These are phyloP conservation scores for Pelodytes ibericus DNA, from an alignment of 2,797 vertebrate species.

Conservation along the genomic window DNA sequence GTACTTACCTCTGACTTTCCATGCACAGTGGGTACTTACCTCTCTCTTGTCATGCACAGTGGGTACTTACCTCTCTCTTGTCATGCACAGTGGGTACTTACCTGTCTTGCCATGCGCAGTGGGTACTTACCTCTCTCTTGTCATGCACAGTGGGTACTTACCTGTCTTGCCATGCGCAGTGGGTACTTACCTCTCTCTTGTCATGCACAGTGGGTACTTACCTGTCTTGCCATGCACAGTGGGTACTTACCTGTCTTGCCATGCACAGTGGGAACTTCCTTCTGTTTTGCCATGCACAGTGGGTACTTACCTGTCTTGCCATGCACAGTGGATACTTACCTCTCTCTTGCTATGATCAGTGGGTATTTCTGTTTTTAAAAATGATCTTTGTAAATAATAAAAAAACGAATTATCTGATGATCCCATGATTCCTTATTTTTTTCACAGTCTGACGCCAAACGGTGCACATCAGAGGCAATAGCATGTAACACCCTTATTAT, in stretches of 20 bases:
- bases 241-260: background rate
- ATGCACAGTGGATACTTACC: background rate
- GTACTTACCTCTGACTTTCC: background rate
- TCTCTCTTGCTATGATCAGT: too few species aligned
- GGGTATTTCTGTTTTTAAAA: background rate
- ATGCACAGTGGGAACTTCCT: background rate
- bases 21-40: background rate
- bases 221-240: too few species aligned
- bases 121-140: too few species aligned
- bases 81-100: too few species aligned
- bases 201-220: background rate
- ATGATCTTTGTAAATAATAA: conserved; percentile 43
- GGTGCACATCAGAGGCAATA: too few species aligned
- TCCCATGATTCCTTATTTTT: background rate
- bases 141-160: background rate
- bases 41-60: too few species aligned
- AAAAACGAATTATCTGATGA: conserved; percentile 25
- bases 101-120: background rate
- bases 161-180: background rate
- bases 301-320: background rate
- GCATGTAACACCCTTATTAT: too few species aligned
- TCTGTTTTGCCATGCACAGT: too few species aligned
- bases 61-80: too few species aligned
- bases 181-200: too few species aligned
- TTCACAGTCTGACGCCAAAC: conserved; percentile 6